Evolutionary conservation across 2,888 invertebrate species (phyloP).

Genomic region (Campoletis raptor): DNA sequence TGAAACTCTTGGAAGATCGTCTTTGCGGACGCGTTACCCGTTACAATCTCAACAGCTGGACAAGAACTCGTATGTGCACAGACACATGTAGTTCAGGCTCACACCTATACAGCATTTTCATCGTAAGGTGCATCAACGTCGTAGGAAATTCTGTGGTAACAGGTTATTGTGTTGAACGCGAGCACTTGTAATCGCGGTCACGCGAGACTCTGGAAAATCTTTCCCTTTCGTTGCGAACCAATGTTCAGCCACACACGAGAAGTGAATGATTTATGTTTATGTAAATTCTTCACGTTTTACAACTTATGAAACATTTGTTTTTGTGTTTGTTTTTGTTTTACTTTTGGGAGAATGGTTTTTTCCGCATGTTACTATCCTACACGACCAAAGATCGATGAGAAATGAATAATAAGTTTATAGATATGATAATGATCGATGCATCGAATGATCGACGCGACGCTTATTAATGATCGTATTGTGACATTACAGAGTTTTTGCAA

Average conservation of each 20-base stretch:
- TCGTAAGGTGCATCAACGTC: constrained; percentile 37
- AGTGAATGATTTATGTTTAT: neutral
- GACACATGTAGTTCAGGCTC: neutral
- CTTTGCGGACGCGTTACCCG: constrained; percentile 44
- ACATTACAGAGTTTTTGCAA: neutral
- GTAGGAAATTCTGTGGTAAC: constrained; percentile 49
- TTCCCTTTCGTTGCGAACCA: constrained; percentile 52
- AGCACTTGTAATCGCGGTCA: constrained; percentile 48
- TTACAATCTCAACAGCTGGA: constrained; percentile 49
- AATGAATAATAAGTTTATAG: neutral
- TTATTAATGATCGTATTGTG: neutral
- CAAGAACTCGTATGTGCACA: constrained; percentile 2
- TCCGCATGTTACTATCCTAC: neutral
- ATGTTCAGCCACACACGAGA: constrained; percentile 13
- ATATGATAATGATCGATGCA: neutral
- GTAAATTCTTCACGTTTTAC: neutral
- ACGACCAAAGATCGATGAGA: neutral
- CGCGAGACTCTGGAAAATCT: constrained; percentile 52
- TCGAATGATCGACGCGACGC: too few relatives aligned
- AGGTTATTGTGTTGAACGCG: constrained; percentile 61
- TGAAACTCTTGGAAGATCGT: constrained; percentile 43
- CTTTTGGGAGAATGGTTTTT: neutral
- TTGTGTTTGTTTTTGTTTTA: neutral
- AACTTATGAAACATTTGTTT: neutral
- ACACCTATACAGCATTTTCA: neutral